Conservation (phyloP, 2,797 vertebrate genomes). For the Pantherophis alleghaniensis region DNA sequence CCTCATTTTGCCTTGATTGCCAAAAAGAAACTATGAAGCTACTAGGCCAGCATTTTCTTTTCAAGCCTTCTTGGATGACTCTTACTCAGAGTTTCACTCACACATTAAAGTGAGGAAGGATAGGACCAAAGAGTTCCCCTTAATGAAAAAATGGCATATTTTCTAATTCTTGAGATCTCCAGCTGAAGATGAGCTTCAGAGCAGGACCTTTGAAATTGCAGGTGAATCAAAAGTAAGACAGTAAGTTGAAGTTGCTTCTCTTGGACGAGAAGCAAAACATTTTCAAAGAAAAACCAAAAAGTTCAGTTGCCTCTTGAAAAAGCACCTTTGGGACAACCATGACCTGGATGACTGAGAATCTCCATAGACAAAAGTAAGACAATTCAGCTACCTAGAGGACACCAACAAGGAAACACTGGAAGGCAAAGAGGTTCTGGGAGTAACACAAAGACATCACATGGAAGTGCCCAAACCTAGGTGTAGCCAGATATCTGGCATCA, state of each 20-base stretch:
- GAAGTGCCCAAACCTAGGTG: not conserved
- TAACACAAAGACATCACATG: not conserved
- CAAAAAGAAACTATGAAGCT: not conserved
- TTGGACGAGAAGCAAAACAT: too few species aligned
- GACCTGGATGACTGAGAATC: too few species aligned
- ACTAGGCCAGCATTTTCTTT: not conserved
- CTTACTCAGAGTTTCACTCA: not conserved
- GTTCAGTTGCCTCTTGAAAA: too few species aligned
- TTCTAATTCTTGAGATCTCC: not conserved
- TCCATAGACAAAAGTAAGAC: not conserved
- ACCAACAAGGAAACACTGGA: not conserved
- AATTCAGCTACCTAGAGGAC: not conserved
- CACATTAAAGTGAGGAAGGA: not conserved
- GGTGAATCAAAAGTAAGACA: not conserved
- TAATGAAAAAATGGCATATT: not conserved
- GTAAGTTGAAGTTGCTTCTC: too few species aligned
- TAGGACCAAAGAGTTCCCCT: not conserved
- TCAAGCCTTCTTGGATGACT: not conserved
- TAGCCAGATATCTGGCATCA: not conserved
- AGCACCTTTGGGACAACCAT: too few species aligned
- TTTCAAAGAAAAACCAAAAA: too few species aligned
- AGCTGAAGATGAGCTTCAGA: not conserved
- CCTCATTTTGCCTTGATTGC: not conserved
- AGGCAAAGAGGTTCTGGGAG: not conserved
- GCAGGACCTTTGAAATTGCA: not conserved